phyloP scores from a whole-genome alignment of 2,888 invertebrate species.

The Ophion obscuratus region DNA sequence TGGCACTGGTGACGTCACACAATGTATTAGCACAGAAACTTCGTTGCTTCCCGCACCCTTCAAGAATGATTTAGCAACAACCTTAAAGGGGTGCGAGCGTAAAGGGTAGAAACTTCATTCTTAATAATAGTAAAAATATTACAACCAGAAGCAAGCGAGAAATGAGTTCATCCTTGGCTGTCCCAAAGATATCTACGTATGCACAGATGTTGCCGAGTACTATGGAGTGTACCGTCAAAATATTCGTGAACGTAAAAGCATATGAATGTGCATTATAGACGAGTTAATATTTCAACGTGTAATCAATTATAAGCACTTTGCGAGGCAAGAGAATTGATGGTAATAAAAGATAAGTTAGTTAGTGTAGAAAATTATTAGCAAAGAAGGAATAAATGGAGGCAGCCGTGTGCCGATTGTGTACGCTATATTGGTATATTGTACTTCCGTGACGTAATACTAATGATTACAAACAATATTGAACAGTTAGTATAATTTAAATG shows the following conservation, averaged over 20 bases:
- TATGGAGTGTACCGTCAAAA: constrained; percentile 52
- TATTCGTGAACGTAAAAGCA: constrained; percentile 59
- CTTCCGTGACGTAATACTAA: constrained; percentile 37
- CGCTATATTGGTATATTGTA: constrained; percentile 30
- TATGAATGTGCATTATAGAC: constrained; percentile 51
- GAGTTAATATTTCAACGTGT: constrained; percentile 1
- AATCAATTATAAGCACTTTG: background rate
- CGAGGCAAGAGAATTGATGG: background rate
- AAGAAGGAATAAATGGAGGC: constrained; percentile 16
- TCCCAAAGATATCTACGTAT: constrained; percentile 50
- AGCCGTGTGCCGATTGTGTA: constrained; percentile 25
- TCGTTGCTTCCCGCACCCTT: too few relatives aligned
- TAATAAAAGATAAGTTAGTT: constrained; percentile 2
- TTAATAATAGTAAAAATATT: constrained; percentile 12
- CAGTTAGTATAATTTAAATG: constrained; percentile 48
- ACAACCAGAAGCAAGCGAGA: constrained; percentile 36
- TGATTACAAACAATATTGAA: constrained; percentile 22
- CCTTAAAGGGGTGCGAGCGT: background rate
- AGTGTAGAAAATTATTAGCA: constrained; percentile 1
- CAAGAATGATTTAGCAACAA: too few relatives aligned
- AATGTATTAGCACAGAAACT: too few relatives aligned
- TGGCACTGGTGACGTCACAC: too few relatives aligned
- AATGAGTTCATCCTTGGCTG: constrained; percentile 66
- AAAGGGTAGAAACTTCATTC: constrained; percentile 5
- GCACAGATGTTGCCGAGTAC: constrained; percentile 44